A percentile compares a stretch with the other conserved stretches of the same genome.
These are phyloP conservation scores for Diaphora mendica DNA, from an alignment of 2,888 invertebrate genomes.

Conservation along the genomic window DNA sequence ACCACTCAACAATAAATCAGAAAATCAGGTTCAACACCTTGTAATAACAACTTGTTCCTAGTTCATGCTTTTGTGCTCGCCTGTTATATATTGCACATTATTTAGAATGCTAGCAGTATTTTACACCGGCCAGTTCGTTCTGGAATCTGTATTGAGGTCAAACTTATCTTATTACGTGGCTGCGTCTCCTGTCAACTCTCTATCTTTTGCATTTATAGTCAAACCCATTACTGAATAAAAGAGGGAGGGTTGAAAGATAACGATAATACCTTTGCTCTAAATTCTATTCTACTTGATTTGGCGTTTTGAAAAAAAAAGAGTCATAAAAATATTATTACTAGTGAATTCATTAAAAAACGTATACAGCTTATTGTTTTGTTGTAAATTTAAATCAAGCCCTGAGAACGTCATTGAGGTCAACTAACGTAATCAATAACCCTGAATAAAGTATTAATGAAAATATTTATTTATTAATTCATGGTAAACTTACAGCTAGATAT, in stretches of 20 bases:
- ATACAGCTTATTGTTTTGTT: background rate
- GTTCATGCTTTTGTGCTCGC: constrained; percentile 56
- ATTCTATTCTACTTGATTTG: background rate
- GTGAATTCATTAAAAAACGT: background rate
- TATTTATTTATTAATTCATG: background rate
- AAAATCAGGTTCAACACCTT: constrained; percentile 80
- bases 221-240: constrained; percentile 36
- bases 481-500: too few species aligned
- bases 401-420: background rate
- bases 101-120: constrained; percentile 70
- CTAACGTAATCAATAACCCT: background rate
- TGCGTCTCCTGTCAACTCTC: constrained; percentile 56
- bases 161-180: constrained; percentile 68
- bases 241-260: background rate
- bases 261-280: background rate
- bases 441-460: background rate
- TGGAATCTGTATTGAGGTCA: constrained; percentile 68
- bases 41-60: constrained; percentile 76
- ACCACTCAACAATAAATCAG: constrained; percentile 76
- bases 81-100: constrained; percentile 69
- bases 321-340: background rate
- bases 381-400: background rate
- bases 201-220: constrained; percentile 61
- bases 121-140: constrained; percentile 66
- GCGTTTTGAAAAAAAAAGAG: background rate